Evolutionary conservation across 2,888 invertebrate genomes (phyloP).

Genomic region (Hydrotaea cyrtoneurina): DNA sequence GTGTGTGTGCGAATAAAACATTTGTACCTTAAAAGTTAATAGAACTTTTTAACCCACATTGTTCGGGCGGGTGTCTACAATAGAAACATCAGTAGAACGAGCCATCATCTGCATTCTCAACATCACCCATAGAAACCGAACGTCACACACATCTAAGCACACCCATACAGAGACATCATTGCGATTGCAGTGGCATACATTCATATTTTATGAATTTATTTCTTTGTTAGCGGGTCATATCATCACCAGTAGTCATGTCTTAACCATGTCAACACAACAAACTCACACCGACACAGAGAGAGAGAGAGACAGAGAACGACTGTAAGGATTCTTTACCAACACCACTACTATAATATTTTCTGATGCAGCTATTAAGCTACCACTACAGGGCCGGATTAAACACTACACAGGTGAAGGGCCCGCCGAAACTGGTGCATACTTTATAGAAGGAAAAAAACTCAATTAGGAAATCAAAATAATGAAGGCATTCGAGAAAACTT

Average conservation of each 20-base stretch:
- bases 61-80: background rate
- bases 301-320: background rate
- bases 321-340: background rate
- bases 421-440: too few species aligned
- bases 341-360: background rate
- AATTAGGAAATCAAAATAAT: too few species aligned
- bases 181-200: background rate
- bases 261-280: slow-evolving; percentile 50
- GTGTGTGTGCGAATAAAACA: background rate
- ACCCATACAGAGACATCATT: background rate
- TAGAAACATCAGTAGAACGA: background rate
- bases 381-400: background rate
- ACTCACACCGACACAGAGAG: background rate
- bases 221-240: slow-evolving; percentile 55
- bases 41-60: background rate
- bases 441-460: too few species aligned
- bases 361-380: background rate
- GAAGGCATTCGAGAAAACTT: too few species aligned
- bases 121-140: background rate
- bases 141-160: background rate
- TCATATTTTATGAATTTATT: slow-evolving; percentile 15
- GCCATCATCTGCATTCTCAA: background rate
- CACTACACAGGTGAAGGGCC: too few species aligned
- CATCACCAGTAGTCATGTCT: slow-evolving; percentile 59
- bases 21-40: slow-evolving; percentile 2